Evolutionary conservation across 92 coral and sea anemone genomes (phyloP).

Genomic region (Porites evermanni): DNA sequence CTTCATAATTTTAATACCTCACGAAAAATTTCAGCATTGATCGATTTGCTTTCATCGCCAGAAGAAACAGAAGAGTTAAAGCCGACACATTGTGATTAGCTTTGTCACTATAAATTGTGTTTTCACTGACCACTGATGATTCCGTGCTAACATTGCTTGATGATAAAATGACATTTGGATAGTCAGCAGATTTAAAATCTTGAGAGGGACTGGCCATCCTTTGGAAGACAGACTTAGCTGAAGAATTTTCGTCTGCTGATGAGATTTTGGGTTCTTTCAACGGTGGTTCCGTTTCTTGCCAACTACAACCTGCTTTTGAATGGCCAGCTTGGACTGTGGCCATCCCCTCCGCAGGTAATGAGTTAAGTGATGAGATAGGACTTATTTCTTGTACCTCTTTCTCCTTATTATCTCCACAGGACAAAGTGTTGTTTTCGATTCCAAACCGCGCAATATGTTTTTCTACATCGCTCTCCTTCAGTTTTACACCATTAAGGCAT

Average conservation of each 20-base stretch:
- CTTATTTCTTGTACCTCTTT: not conserved
- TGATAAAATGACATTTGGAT: not conserved
- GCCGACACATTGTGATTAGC: not conserved
- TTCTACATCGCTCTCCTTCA: not conserved
- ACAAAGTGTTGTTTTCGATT: not conserved
- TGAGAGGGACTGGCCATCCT: not conserved
- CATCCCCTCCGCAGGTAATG: not conserved
- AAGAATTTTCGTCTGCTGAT: not conserved
- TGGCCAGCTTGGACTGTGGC: not conserved
- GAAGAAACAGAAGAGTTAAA: not conserved
- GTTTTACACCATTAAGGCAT: not conserved
- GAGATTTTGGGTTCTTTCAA: not conserved
- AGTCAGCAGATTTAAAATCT: not conserved
- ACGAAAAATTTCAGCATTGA: not conserved
- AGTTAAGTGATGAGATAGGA: not conserved
- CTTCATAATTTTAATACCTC: no score
- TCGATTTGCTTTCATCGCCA: not conserved
- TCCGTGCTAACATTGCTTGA: not conserved
- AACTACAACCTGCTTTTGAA: no score
- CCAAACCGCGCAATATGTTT: not conserved
- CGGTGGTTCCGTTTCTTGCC: no score
- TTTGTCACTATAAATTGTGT: not conserved
- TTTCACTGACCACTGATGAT: not conserved
- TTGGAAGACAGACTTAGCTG: not conserved
- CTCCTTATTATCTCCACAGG: not conserved